Evolutionary conservation across 2,797 vertebrate genomes (phyloP).

Genomic region (Mormyrops boulengeri): DNA sequence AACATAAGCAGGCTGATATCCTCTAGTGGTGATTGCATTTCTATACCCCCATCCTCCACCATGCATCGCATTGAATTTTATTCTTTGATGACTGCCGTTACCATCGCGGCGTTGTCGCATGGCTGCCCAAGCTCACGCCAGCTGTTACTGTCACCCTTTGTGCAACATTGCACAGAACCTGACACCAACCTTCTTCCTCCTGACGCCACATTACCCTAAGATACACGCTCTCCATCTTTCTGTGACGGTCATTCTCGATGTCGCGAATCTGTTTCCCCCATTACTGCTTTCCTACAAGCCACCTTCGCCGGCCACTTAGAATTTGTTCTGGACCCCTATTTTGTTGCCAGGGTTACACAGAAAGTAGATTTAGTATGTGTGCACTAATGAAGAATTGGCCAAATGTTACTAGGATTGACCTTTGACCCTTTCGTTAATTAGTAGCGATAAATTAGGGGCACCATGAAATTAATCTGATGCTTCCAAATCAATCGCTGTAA

Average conservation of each 20-base stretch:
- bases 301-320: background rate
- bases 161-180: background rate
- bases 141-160: background rate
- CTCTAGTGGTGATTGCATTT: background rate
- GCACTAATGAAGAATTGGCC: background rate
- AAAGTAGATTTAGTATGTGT: background rate
- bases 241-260: background rate
- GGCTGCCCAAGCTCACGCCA: background rate
- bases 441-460: background rate
- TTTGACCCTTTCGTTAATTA: background rate
- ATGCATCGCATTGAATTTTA: background rate
- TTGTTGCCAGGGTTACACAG: background rate
- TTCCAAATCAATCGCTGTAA: background rate
- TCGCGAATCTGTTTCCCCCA: background rate
- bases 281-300: background rate
- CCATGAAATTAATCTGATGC: background rate
- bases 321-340: background rate
- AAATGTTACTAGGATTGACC: background rate
- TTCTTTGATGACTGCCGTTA: background rate
- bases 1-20: background rate
- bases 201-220: background rate
- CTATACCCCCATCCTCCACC: background rate
- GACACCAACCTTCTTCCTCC: background rate
- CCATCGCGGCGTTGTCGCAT: background rate
- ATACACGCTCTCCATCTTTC: background rate